Percentiles rank a stretch among this genome's conserved stretches.
Conservation (phyloP, 2,888 invertebrate genomes). For the Dicyrtoma fusca region DNA sequence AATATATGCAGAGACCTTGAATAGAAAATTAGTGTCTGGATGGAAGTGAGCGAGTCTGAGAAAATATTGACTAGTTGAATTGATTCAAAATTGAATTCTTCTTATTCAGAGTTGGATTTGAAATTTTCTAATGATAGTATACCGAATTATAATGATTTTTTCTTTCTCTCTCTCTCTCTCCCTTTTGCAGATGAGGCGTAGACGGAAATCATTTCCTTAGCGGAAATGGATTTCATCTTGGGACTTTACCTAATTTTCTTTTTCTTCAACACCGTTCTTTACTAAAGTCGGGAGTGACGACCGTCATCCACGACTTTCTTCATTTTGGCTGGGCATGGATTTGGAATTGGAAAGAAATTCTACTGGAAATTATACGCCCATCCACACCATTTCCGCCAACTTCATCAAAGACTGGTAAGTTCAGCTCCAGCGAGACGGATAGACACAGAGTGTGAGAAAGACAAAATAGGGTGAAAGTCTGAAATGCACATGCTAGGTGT, state of each 20-base stretch:
- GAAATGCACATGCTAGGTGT: too few species aligned
- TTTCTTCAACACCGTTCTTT: constrained; percentile 15
- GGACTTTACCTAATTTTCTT: constrained; percentile 34
- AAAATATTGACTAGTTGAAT: too few species aligned
- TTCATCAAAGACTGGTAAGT: constrained; percentile 55
- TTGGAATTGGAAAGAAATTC: constrained; percentile 44
- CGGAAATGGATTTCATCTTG: constrained; percentile 44
- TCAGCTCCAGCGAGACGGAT: too few species aligned
- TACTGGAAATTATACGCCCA: constrained; percentile 48
- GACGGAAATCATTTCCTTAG: constrained; percentile 51
- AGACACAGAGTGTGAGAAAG: too few species aligned
- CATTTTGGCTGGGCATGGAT: constrained; percentile 39
- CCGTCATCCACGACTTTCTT: constrained; percentile 21
- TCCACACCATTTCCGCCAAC: constrained; percentile 52
- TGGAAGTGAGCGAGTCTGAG: too few species aligned
- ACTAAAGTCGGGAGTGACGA: constrained; percentile 24
- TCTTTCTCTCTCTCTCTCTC: not conserved
- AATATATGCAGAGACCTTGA: not conserved
- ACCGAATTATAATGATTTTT: not conserved
- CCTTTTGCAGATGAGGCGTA: constrained; percentile 45
- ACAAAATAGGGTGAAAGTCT: too few species aligned
- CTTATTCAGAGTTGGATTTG: too few species aligned
- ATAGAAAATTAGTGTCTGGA: too few species aligned
- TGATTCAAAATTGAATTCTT: too few species aligned
- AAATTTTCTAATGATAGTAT: too few species aligned